Base-by-base conservation (phyloP, 1,140 invertebrate species). In the Carposina sasakii region DNA sequence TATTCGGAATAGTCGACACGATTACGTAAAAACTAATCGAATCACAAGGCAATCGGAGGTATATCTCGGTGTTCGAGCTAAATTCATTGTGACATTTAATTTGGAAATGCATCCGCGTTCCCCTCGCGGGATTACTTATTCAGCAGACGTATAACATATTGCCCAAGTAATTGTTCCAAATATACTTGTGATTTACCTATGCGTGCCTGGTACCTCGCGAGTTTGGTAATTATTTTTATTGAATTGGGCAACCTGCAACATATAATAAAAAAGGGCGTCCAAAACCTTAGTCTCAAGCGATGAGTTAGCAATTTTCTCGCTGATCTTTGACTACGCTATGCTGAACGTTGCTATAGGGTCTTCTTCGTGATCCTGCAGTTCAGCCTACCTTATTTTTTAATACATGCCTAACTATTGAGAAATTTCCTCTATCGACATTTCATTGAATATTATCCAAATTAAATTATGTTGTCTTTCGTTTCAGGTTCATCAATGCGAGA, bases 401-500 rank as follows among this genome's bases (percentile, higher is more conserved):
- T n/a, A n/a, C n/a, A n/a, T n/a, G n/a, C n/a, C n/a, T n/a, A n/a
- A n/a, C n/a, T n/a, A n/a, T n/a, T n/a, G n/a, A n/a, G n/a, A n/a
- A n/a, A n/a, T n/a, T n/a, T n/a, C n/a, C n/a, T n/a, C n/a, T n/a
- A n/a, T n/a, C n/a, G n/a, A n/a, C n/a, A n/a, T n/a, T n/a, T n/a
- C n/a, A n/a, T n/a, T n/a, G n/a, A n/a, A n/a, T n/a, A n/a, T n/a
- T n/a, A n/a, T n/a, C n/a, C n/a, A n/a, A n/a, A 21, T 44, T 37
- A 43, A 23, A 39, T 31, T 52, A 16, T 59, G 34, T 67, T 39
- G 57, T 50, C 53, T 39, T 63, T 68, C 89, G 73, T 92, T 91
- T 50, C 90, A 95, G 97, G 97, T 99, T 99, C 85, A 98, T 98
- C 85, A 99, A 99, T 86, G 97, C 97, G 74, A 91, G 97, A 87